Evolutionary conservation across 2,113 vertebrate genomes (phyloP), one percentile per base, ranked within the genome.

Genomic region (Coturnix japonica): DNA sequence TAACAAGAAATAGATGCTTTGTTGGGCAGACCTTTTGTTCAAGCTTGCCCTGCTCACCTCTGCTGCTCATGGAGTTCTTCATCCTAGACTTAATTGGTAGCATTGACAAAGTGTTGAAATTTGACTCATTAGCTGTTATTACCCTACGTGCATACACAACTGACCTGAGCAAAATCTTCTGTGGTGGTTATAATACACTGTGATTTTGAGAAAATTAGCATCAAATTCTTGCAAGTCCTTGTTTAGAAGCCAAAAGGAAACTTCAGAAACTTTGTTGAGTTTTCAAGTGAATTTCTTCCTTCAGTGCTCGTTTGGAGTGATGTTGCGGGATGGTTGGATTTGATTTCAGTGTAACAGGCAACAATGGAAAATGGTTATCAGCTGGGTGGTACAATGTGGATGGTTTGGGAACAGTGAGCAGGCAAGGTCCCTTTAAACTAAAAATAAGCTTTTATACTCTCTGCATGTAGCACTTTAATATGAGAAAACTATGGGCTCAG

Each of bases 131-230:
- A 54, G 3, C 37, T 60, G 15, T 41, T 64, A 17, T 33, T 69
- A 31, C 7, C 4, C 3, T 39, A n/a, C 15, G 64, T 81, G 30
- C 2, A 1, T 10, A 65, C 17, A 8, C 11, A 61, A 60, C 21
- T 0, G 0, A 31, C 4, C 4, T 20, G 8, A 74, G 22, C 26
- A 78, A 85, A 85, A 30, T 8, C 30, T 94, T 15, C 26, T n/a
- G 7, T 16, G 35, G 20, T 69, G 82, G 67, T 30, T 2, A 76
- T 35, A 30, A 12, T 63, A n/a, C 5, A 11, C 16, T 44, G 9
- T 35, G 76, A 18, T 43, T 75, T 63, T 69, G 31, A 75, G 22
- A 66, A 81, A 89, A 85, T 25, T 0, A 2, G 44, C 6, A 44
- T 7, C 3, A 13, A 51, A 28, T 85, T 65, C 59, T 70, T 31